These are phyloP conservation scores for Psittacula echo DNA, from an alignment of 2,797 vertebrate genomes.

Conservation along the genomic window DNA sequence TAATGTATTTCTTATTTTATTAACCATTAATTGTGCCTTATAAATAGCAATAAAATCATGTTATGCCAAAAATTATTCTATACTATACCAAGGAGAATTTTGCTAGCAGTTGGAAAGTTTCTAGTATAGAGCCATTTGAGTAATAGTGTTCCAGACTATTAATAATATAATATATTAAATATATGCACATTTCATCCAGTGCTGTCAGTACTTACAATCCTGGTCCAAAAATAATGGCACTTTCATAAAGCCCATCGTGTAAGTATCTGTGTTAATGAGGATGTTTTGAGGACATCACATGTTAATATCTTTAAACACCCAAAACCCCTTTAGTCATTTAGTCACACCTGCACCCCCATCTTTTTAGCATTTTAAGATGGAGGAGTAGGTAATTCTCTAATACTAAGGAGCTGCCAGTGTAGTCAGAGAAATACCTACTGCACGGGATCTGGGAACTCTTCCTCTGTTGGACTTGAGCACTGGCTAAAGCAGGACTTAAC, in stretches of 20 bases:
- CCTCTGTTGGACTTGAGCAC: background rate
- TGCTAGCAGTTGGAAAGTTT: constrained; percentile 3
- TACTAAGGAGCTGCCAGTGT: accelerated
- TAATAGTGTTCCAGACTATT: background rate
- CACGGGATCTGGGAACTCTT: background rate
- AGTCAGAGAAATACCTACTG: background rate
- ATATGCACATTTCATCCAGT: background rate
- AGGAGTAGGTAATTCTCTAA: background rate
- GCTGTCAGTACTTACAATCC: background rate
- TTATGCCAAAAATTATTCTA: constrained; percentile 7
- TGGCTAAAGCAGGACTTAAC: background rate
- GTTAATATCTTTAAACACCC: background rate
- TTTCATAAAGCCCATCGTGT: background rate
- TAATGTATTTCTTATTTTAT: constrained; percentile 55
- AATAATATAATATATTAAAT: background rate
- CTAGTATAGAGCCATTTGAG: background rate
- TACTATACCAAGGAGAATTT: background rate
- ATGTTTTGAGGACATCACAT: background rate
- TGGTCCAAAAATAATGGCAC: background rate
- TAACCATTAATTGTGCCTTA: constrained; percentile 32
- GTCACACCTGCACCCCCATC: background rate
- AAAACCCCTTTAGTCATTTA: background rate
- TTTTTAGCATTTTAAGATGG: background rate
- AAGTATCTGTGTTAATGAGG: background rate
- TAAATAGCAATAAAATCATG: constrained; percentile 31